Percentiles rank a stretch among this genome's conserved stretches.
phyloP scores from a whole-genome alignment of 1,140 invertebrate genomes.

The Heliconius hewitsoni region DNA sequence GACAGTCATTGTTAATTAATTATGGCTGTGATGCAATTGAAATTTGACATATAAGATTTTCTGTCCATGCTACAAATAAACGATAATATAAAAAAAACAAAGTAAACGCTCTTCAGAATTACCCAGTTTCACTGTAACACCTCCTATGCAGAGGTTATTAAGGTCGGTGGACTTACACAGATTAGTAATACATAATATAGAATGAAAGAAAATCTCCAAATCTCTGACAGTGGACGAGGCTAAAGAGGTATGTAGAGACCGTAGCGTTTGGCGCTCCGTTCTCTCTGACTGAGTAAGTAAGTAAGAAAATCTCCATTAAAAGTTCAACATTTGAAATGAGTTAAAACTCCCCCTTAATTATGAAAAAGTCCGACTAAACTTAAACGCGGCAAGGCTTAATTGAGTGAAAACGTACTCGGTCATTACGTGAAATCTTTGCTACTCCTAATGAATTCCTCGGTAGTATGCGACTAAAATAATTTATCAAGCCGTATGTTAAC shows the following conservation, averaged over 20 bases:
- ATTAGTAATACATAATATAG: not conserved
- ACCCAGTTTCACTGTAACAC: not conserved
- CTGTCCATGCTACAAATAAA: not conserved
- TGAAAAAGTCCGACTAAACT: constrained; percentile 32
- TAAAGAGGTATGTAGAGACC: too few species aligned
- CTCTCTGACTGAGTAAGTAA: too few species aligned
- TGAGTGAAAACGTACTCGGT: constrained; percentile 34
- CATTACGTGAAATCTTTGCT: constrained; percentile 36
- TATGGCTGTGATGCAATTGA: too few species aligned
- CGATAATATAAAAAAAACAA: not conserved
- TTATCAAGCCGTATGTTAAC: constrained; percentile 47
- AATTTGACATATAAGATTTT: too few species aligned
- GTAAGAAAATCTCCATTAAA: constrained; percentile 1
- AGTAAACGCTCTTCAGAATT: not conserved
- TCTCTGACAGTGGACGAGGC: too few species aligned
- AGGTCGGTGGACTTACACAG: not conserved
- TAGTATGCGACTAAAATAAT: constrained; percentile 48
- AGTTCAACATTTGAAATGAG: constrained; percentile 15
- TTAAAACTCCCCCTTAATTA: constrained; percentile 26
- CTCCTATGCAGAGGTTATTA: not conserved
- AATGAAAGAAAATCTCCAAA: not conserved
- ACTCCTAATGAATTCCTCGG: constrained; percentile 38
- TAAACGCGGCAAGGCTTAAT: constrained; percentile 31
- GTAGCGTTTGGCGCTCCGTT: too few species aligned
- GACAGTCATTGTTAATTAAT: too few species aligned